Percentiles rank a stretch among this genome's conserved stretches.
Conservation (phyloP, 2,797 vertebrate genomes). For the Phylloscopus collybita region DNA sequence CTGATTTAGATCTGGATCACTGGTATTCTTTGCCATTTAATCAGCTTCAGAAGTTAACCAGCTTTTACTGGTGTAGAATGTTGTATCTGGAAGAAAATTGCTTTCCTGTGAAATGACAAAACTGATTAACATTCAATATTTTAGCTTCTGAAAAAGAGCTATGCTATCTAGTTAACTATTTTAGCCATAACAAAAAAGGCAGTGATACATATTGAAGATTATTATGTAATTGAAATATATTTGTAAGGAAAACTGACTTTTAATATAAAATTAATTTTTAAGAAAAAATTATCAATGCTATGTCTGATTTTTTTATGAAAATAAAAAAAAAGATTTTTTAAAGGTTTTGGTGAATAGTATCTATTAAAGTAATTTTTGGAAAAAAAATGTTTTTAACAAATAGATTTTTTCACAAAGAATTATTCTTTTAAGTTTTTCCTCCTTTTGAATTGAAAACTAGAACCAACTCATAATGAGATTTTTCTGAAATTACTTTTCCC, state of each 20-base stretch:
- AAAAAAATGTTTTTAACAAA: neutral
- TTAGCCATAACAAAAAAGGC: neutral
- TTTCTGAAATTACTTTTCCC: neutral
- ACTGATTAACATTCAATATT: neutral
- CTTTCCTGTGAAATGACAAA: neutral
- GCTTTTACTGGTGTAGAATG: neutral
- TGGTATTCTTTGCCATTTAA: conserved; percentile 9
- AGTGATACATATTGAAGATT: neutral
- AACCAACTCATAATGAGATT: neutral
- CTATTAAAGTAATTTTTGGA: neutral
- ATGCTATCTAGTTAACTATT: neutral
- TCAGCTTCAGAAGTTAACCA: conserved; percentile 8
- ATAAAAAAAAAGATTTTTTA: neutral
- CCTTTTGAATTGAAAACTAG: neutral
- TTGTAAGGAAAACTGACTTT: neutral
- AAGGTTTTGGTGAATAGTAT: neutral
- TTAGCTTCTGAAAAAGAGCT: neutral
- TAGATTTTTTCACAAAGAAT: neutral
- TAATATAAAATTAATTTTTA: neutral
- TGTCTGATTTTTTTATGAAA: neutral
- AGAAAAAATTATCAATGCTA: neutral
- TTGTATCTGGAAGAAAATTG: neutral
- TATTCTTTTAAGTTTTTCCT: neutral
- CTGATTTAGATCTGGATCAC: conserved; percentile 11
- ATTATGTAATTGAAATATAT: neutral